Evolutionary conservation across 2,113 vertebrate genomes (phyloP).

Genomic region (Maccullochella peelii): DNA sequence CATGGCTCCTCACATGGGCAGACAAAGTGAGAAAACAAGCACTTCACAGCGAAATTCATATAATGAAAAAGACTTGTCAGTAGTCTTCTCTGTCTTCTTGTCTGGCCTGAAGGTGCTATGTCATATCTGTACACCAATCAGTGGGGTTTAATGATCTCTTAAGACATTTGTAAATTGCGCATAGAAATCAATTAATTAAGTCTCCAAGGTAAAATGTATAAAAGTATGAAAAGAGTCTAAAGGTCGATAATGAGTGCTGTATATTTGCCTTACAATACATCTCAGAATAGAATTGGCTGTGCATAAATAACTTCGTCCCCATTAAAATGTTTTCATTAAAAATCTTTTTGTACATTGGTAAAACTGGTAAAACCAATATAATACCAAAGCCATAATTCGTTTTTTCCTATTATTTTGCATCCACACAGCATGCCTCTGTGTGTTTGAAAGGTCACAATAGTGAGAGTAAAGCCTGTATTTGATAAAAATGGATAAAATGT

Average conservation of each 20-base stretch:
- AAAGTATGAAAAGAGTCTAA: background rate
- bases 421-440: background rate
- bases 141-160: background rate
- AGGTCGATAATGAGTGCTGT: constrained; percentile 15
- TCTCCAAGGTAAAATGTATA: background rate
- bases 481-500: constrained; percentile 5
- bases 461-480: constrained; percentile 22
- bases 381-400: background rate
- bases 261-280: background rate
- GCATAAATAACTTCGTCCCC: constrained; percentile 1
- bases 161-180: background rate
- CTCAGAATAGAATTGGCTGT: constrained; percentile 11
- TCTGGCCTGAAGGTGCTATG: background rate
- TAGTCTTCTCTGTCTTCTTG: constrained; percentile 4
- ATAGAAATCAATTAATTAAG: background rate
- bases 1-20: constrained; percentile 50
- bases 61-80: constrained; percentile 24
- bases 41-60: constrained; percentile 25
- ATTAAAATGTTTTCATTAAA: constrained; percentile 28
- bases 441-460: constrained; percentile 28
- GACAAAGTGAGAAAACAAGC: constrained; percentile 44
- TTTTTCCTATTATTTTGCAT: constrained; percentile 17
- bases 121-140: background rate
- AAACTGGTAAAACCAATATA: constrained; percentile 1
- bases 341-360: background rate